Evolutionary conservation across 1,140 invertebrate genomes (phyloP), one percentile per base, ranked within the genome.

Genomic region (Conus ventricosus): DNA sequence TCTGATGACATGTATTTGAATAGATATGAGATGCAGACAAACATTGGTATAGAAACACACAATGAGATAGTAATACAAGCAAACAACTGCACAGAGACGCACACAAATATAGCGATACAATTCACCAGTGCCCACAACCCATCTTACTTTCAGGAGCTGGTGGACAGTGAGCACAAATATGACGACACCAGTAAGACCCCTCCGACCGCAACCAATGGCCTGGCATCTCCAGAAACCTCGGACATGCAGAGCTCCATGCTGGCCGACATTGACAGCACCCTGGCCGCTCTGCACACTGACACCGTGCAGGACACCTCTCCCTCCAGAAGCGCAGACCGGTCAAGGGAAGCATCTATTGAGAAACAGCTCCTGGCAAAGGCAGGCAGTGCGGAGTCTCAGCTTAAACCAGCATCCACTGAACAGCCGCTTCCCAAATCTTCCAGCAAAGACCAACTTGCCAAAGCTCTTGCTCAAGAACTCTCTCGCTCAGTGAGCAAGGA

Each of bases 221-320:
- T 17, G 25, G 25, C 78, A 11, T 20, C 78, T 13, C 8, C 17
- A 10, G 51, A 83, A 27, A 39, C 23, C 55, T 15, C 20, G 0
- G 88, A 71, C 39, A 84, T 76, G 39, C 63, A 87, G 39, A 86
- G 83, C 71, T 90, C 89, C 11, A 88, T 88, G 87, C 84, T 90
- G 84, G 87, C 71, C 39, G 89, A 90, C 27, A 90, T 88, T 83
- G 89, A 90, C 60, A 55, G 60, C 17, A 88, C 89, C 27, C 67
- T 88, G 17, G 87, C 87, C 4, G 82, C 86, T 13, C 67, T 90
- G 53, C 89, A 90, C 83, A 84, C n/a, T n/a, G 39, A 39, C 39
- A 15, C 54, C 23, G 7, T 25, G 20, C 6, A 17, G 8, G 57
- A 27, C 55, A 23, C 23, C 5, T 63, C 55, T 11, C 82, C 82